These are phyloP conservation scores for Hydractinia echinata DNA, from an alignment of 30 jellyfish, hydroid and myxozoan species.

Conservation along the genomic window DNA sequence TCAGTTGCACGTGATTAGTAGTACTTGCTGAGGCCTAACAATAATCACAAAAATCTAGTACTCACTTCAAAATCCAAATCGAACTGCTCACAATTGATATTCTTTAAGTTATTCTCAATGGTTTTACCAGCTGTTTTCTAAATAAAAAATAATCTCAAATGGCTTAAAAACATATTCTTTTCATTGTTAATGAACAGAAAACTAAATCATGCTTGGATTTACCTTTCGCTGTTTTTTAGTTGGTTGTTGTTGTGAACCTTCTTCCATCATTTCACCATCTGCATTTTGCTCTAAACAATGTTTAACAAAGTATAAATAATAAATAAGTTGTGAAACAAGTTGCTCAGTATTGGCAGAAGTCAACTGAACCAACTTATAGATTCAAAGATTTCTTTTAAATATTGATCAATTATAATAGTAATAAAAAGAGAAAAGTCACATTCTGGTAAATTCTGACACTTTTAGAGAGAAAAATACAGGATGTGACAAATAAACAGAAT, in stretches of 20 bases:
- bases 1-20: too few relatives aligned
- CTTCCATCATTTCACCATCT: constrained; percentile 28
- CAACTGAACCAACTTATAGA: too few relatives aligned
- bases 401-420: too few relatives aligned
- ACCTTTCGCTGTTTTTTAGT: constrained; percentile 31
- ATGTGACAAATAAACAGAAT: too few relatives aligned
- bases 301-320: background rate
- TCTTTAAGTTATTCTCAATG: constrained; percentile 57
- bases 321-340: too few relatives aligned
- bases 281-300: background rate
- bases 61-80: constrained; percentile 82
- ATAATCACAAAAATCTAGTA: background rate
- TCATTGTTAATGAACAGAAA: background rate
- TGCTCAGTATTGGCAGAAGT: too few relatives aligned
- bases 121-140: constrained; percentile 73
- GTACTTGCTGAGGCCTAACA: too few relatives aligned
- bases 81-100: constrained; percentile 65
- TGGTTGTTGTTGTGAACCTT: constrained; percentile 38
- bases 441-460: too few relatives aligned
- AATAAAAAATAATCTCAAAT: background rate
- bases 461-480: too few relatives aligned
- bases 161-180: background rate
- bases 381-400: too few relatives aligned
- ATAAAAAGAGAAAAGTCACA: too few relatives aligned
- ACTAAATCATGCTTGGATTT: background rate